Evolutionary conservation across 2,888 invertebrate genomes (phyloP).

Genomic region (Temnothorax unifasciatus): DNA sequence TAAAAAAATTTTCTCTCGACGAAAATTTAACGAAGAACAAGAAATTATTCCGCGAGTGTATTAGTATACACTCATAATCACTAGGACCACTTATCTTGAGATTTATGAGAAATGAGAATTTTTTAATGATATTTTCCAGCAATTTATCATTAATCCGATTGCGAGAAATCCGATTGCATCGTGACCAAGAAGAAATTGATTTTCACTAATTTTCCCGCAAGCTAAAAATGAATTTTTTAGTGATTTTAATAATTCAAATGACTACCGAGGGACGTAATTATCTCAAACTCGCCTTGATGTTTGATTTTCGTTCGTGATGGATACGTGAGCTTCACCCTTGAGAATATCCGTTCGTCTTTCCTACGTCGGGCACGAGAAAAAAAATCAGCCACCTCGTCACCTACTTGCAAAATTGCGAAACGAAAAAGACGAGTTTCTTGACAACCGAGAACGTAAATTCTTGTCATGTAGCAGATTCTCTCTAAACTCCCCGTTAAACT

Average conservation of each 20-base stretch:
- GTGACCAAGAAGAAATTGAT: neutral
- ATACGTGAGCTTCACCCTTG: neutral
- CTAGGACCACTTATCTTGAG: neutral
- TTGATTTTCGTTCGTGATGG: constrained; percentile 26
- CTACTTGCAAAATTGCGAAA: constrained; percentile 43
- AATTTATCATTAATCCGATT: constrained; percentile 6
- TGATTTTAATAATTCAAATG: constrained; percentile 37
- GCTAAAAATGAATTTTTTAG: neutral
- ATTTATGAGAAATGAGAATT: neutral
- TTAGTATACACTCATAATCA: neutral
- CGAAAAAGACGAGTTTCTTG: constrained; percentile 11
- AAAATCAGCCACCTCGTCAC: constrained; percentile 9
- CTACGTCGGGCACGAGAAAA: neutral
- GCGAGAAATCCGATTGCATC: neutral
- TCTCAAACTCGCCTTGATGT: constrained; percentile 26
- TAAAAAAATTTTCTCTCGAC: constrained; percentile 18
- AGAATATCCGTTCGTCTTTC: constrained; percentile 31
- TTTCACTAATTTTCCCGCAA: neutral
- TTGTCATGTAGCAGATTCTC: constrained; percentile 36
- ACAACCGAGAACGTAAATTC: constrained; percentile 37
- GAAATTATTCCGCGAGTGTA: neutral
- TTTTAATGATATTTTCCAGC: neutral
- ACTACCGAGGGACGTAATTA: constrained; percentile 21
- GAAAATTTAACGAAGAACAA: neutral
- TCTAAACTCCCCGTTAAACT: constrained; percentile 24